Conservation (phyloP, 2,888 invertebrate species). For the Pseudococcus jackbeardsleyi region DNA sequence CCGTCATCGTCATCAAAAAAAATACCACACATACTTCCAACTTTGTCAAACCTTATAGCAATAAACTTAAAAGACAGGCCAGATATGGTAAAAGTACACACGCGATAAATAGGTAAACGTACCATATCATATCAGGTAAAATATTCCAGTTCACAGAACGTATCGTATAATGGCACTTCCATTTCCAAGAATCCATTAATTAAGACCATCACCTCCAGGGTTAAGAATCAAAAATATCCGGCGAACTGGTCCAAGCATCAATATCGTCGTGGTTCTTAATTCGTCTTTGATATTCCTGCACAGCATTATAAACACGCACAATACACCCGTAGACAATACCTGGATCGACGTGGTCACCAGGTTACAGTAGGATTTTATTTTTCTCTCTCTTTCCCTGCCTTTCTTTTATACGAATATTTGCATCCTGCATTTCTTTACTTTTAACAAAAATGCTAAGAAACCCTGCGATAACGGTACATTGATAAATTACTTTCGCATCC, state of each 20-base stretch:
- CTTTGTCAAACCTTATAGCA: background rate
- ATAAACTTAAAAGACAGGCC: background rate
- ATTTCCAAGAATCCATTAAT: conserved; percentile 41
- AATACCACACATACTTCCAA: too few species aligned
- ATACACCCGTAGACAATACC: background rate
- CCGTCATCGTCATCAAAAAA: too few species aligned
- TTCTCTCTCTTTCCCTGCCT: background rate
- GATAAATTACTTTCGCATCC: conserved; percentile 35
- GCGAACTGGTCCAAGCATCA: background rate
- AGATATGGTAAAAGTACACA: background rate
- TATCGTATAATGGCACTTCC: background rate
- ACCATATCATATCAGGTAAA: background rate
- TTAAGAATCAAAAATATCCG: conserved; percentile 28
- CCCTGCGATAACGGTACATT: conserved; percentile 15
- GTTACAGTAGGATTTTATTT: background rate
- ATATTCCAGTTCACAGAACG: background rate
- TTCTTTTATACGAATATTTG: conserved; percentile 16
- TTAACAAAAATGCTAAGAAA: background rate
- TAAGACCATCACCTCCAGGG: background rate
- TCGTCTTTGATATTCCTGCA: background rate
- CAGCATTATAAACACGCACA: background rate
- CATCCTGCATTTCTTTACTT: conserved; percentile 21
- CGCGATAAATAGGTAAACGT: background rate
- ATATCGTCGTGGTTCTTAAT: background rate
- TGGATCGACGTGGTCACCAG: background rate